Evolutionary conservation across 2,797 vertebrate species (phyloP).

Genomic region (Setipinna tenuifilis): DNA sequence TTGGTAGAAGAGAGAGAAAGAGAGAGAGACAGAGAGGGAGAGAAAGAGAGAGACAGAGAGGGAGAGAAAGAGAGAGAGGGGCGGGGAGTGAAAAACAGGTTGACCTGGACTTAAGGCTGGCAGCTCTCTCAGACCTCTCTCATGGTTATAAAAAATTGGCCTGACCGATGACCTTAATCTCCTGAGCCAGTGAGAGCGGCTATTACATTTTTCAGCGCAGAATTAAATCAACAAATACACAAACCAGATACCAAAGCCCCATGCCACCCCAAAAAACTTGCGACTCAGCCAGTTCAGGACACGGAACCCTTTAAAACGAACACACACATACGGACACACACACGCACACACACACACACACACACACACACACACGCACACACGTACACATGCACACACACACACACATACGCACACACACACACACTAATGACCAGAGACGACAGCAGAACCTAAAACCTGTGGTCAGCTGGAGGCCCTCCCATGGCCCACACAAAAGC

Average conservation of each 20-base stretch:
- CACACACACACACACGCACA: no score
- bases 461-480: no score
- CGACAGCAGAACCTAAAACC: no score
- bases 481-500: no score
- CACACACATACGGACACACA: no score
- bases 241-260: not conserved
- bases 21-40: not conserved
- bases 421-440: no score
- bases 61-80: not conserved
- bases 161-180: not conserved
- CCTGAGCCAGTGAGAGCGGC: not conserved
- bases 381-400: no score
- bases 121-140: conserved; percentile 18
- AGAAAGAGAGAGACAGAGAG: not conserved
- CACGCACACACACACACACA: no score
- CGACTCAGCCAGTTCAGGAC: conserved; percentile 1
- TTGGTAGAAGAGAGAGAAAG: no score
- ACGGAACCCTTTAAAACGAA: not conserved
- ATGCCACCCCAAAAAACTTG: not conserved
- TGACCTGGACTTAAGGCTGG: not conserved
- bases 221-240: conserved; percentile 22
- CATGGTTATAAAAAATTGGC: conserved; percentile 11
- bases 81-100: not conserved
- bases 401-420: no score
- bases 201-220: not conserved